Conservation (phyloP, 2,888 invertebrate genomes). For the Heliconius hortense region DNA sequence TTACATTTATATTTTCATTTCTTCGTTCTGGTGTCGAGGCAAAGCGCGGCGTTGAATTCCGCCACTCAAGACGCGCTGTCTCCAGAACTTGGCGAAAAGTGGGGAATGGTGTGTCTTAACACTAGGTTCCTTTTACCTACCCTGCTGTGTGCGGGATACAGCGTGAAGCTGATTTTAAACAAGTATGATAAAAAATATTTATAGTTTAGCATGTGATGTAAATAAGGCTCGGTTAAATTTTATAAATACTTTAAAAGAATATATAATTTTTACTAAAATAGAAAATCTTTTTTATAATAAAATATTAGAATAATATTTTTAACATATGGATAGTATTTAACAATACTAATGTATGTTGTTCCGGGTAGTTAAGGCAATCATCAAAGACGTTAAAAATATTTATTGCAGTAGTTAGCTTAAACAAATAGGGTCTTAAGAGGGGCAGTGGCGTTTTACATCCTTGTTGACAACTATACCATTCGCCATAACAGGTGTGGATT, state of each 20-base stretch:
- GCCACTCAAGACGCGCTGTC: too few relatives aligned
- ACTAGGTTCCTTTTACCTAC: too few relatives aligned
- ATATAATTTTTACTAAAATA: neutral
- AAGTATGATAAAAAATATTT: neutral
- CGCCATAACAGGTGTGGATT: conserved; percentile 62
- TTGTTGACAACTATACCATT: conserved; percentile 78
- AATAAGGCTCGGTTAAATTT: neutral
- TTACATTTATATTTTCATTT: too few relatives aligned
- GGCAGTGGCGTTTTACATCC: conserved; percentile 73
- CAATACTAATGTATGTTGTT: conserved; percentile 45
- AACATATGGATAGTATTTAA: conserved; percentile 5
- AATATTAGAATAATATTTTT: neutral
- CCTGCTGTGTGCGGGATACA: too few relatives aligned
- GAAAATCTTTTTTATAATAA: neutral
- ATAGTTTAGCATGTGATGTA: neutral
- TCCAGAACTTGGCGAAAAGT: too few relatives aligned
- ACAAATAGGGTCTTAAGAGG: conserved; percentile 68
- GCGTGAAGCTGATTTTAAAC: too few relatives aligned
- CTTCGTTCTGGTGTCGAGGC: too few relatives aligned
- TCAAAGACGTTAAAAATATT: conserved; percentile 72
- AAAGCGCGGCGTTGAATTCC: too few relatives aligned
- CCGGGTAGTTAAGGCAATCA: conserved; percentile 54
- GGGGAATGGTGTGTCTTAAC: too few relatives aligned
- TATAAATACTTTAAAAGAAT: too few relatives aligned
- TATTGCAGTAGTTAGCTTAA: conserved; percentile 74